Evolutionary conservation across 1,140 invertebrate genomes (phyloP).

Genomic region (Trialeurodes vaporariorum): DNA sequence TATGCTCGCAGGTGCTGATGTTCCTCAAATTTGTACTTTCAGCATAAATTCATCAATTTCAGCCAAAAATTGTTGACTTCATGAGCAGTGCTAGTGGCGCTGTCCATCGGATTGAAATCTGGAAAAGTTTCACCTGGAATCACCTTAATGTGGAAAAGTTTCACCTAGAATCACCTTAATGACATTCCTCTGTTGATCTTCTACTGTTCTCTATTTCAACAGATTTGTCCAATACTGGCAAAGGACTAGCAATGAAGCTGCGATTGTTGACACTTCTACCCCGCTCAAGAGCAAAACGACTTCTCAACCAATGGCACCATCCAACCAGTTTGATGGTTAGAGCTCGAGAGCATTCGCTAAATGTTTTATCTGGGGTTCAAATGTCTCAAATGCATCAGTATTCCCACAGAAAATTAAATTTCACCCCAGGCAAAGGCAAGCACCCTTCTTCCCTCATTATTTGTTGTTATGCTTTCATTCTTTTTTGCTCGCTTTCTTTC

Average conservation of each 20-base stretch:
- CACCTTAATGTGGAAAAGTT: too few species aligned
- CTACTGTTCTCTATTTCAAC: conserved; percentile 18
- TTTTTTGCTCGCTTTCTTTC: too few species aligned
- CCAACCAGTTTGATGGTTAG: conserved; percentile 61
- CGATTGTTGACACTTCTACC: conserved; percentile 57
- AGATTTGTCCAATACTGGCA: conserved; percentile 57
- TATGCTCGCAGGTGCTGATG: too few species aligned
- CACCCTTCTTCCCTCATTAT: too few species aligned
- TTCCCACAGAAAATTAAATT: not conserved
- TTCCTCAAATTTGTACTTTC: too few species aligned
- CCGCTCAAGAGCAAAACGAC: conserved; percentile 55
- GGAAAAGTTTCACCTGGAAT: too few species aligned
- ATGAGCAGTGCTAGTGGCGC: too few species aligned
- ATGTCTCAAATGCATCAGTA: conserved; percentile 22
- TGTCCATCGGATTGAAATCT: too few species aligned
- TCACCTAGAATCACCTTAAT: too few species aligned
- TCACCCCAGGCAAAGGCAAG: conserved; percentile 10
- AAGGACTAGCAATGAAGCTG: conserved; percentile 53
- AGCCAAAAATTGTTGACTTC: too few species aligned
- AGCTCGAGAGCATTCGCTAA: conserved; percentile 63
- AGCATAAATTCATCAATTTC: too few species aligned
- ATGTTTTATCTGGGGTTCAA: conserved; percentile 54
- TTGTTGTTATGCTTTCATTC: too few species aligned
- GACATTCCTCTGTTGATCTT: conserved; percentile 12
- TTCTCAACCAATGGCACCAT: conserved; percentile 64